Percentiles rank a stretch among this genome's conserved stretches.
Evolutionary conservation across 2,797 vertebrate species (phyloP).

Genomic region (Bradypus variegatus): DNA sequence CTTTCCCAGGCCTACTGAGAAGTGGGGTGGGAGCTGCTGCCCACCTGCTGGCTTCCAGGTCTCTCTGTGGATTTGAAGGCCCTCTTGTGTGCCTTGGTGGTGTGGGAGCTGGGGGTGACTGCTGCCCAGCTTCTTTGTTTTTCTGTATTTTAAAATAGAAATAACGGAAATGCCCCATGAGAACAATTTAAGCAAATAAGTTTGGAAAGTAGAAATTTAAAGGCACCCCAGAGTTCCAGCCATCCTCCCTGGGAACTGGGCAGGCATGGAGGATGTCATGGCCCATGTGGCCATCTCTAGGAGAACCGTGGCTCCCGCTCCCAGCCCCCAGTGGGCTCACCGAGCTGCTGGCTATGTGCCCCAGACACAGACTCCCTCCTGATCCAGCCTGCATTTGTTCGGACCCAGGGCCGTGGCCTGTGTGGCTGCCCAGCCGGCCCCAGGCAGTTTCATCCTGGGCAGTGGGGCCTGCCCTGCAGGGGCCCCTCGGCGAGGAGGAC

Average conservation of each 20-base stretch:
- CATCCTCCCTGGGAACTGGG: not conserved
- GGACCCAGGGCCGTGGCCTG: too few species aligned
- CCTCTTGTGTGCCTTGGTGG: fast-evolving
- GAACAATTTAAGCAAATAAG: not conserved
- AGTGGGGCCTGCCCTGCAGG: too few species aligned
- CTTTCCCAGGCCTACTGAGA: too few species aligned
- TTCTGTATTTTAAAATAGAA: not conserved
- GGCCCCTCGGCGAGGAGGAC: not conserved
- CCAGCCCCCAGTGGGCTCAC: fast-evolving
- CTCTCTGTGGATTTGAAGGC: not conserved
- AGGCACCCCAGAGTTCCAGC: not conserved
- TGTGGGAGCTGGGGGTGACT: not conserved
- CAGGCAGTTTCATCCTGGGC: too few species aligned
- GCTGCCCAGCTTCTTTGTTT: not conserved
- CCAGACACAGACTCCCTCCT: not conserved
- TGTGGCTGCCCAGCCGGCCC: too few species aligned
- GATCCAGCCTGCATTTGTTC: too few species aligned
- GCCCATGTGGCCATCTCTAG: too few species aligned
- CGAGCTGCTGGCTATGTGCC: not conserved
- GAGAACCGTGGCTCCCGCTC: not conserved
- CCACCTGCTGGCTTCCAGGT: not conserved
- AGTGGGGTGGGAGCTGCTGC: not conserved
- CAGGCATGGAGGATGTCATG: not conserved
- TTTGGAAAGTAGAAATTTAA: not conserved
- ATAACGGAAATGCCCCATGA: not conserved